Evolutionary conservation across 2,797 vertebrate genomes (phyloP).

Genomic region (Mionectes olivaceus): DNA sequence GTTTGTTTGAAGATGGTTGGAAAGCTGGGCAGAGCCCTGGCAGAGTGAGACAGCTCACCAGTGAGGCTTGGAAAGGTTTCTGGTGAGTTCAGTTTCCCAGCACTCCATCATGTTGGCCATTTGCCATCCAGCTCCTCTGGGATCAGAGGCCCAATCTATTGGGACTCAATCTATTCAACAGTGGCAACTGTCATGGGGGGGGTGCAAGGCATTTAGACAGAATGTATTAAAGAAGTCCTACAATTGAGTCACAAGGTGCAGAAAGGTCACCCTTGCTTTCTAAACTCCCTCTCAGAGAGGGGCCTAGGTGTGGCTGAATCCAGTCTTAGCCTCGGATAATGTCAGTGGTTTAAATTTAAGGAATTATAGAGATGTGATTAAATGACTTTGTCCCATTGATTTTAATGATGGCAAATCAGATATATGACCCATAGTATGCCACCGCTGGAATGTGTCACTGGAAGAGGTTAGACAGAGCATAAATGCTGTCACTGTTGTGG

Average conservation of each 20-base stretch:
- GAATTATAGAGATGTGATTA: not conserved
- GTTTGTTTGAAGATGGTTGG: not conserved
- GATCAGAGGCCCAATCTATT: not conserved
- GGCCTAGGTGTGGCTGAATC: not conserved
- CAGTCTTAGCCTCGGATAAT: not conserved
- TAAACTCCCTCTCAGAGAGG: not conserved
- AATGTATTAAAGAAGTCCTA: not conserved
- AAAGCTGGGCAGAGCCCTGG: not conserved
- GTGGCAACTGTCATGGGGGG: not conserved
- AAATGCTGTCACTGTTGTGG: not conserved
- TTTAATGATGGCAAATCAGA: not conserved
- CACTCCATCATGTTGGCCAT: not conserved
- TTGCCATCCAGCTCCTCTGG: not conserved
- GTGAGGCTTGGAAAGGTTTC: not conserved
- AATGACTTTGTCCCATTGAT: not conserved
- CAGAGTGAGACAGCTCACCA: not conserved
- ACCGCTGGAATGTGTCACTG: not conserved
- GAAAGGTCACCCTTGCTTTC: not conserved
- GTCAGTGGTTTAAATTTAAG: not conserved
- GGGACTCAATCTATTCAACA: not conserved
- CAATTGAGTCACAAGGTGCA: not conserved
- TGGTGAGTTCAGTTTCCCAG: not conserved
- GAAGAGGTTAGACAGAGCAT: not conserved
- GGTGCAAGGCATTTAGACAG: not conserved
- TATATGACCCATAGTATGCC: not conserved